Conservation (phyloP, 2,113 vertebrate species). For the Girardinichthys multiradiatus region DNA sequence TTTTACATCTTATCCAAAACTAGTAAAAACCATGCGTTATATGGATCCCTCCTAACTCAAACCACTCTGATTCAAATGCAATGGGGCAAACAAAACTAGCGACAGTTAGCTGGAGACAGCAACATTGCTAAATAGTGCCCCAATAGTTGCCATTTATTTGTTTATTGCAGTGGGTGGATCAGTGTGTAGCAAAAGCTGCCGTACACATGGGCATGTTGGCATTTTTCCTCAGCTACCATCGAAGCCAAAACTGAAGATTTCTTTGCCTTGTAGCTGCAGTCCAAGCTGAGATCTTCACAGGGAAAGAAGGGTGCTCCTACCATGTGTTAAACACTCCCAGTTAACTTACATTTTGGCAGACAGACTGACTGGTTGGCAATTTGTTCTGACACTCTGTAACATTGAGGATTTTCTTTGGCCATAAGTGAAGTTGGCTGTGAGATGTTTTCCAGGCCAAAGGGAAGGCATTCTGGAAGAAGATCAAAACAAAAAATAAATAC, state of each 20-base stretch:
- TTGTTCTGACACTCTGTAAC: constrained; percentile 9
- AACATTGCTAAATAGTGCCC: not conserved
- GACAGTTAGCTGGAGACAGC: not conserved
- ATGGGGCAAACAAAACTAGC: not conserved
- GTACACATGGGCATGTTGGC: constrained; percentile 7
- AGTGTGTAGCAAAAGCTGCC: not conserved
- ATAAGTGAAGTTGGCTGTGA: constrained; percentile 1
- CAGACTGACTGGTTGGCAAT: not conserved
- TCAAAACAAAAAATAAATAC: not conserved
- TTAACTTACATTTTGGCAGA: constrained; percentile 20
- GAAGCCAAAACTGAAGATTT: constrained; percentile 14
- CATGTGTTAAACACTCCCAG: constrained; percentile 28
- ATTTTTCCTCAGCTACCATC: not conserved
- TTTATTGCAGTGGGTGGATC: not conserved
- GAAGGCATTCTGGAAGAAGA: not conserved
- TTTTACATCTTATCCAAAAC: too few species aligned
- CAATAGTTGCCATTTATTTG: not conserved
- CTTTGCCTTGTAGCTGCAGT: constrained; percentile 1
- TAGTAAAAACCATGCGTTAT: too few species aligned
- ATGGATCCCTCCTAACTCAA: too few species aligned
- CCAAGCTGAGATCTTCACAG: constrained; percentile 15
- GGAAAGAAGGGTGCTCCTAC: constrained; percentile 6
- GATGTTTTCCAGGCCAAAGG: not conserved
- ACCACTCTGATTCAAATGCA: not conserved
- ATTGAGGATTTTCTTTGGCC: constrained; percentile 8